Base-by-base conservation (phyloP, 2,797 vertebrate species). In the Microctenopoma lineatum region DNA sequence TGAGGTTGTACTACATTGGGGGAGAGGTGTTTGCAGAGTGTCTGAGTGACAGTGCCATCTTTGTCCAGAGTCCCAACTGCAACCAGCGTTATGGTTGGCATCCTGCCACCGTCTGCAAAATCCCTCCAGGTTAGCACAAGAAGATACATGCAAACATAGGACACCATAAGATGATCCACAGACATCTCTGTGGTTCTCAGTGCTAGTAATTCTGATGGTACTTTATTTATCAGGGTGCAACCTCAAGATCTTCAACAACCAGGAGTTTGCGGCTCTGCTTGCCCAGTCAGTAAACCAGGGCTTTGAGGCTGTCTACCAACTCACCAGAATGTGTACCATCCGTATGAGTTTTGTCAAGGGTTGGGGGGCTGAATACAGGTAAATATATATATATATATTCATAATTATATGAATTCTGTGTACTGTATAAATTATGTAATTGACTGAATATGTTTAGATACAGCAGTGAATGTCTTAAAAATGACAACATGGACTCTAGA, bases 81-180 rank as follows among this genome's bases (percentile, higher is more conserved):
- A 99, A 99, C 94, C 98, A 99, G 83, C 97, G 97, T 77, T 99
- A 99, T 0, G 96, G 97, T 44, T 99, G 98, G 98, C 97, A 99
- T 89, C 97, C 98, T 0, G 97, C 98, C 76, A 99, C 98, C 0
- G 98, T 99, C 63, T 99, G 98, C 93, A 99, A 99, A 94, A 99
- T 99, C 75, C 97, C 98, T 4, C 97, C 98, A 94, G 97, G 97
- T 98, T 75, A 89, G 89, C 52, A 53, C 29, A 27, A 71, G 38
- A 50, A 18, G 10, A 61, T 29, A 14, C 38, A 46, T 47, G 47
- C 21, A 70, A 51, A 72, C 27, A 50, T 32, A 27, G n/a, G 12
- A 60, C 18, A 27, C 44, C 4, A 67, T 29, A 14, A 46, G 34
- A 73, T 66, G 53, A 45, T 57, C 16, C 4, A 34, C n/a, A 44